Percentiles rank a stretch among this genome's conserved stretches.
Evolutionary conservation across 1,140 invertebrate genomes (phyloP).

Genomic region (Drosophila simulans): DNA sequence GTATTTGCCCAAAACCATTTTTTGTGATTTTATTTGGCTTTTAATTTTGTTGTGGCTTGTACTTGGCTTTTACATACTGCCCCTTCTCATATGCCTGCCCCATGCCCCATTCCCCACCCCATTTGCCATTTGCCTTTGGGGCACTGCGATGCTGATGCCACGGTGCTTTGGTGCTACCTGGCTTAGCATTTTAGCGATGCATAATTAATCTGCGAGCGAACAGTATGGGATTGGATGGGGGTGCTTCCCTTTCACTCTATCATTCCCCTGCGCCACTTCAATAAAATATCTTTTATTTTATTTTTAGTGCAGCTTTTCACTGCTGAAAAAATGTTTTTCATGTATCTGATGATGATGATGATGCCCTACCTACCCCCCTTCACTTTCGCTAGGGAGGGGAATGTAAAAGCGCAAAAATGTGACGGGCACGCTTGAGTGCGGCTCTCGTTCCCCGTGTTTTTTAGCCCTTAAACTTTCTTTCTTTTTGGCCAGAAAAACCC

Average conservation of each 20-base stretch:
- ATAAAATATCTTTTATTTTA: slow-evolving; percentile 81
- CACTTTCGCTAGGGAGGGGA: not conserved
- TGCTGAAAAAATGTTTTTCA: slow-evolving; percentile 71
- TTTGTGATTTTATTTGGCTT: slow-evolving; percentile 53
- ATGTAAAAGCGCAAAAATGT: slow-evolving; percentile 75
- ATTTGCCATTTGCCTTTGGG: slow-evolving; percentile 29
- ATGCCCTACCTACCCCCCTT: slow-evolving; percentile 22
- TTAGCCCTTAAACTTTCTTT: slow-evolving; percentile 5
- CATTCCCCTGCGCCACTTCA: slow-evolving; percentile 62
- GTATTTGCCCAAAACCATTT: slow-evolving; percentile 32
- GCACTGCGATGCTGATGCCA: slow-evolving; percentile 30
- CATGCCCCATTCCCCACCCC: not conserved
- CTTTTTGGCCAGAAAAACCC: slow-evolving; percentile 18
- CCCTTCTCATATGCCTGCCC: not conserved
- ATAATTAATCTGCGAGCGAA: slow-evolving; percentile 67
- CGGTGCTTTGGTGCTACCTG: slow-evolving; percentile 54
- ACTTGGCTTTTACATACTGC: slow-evolving; percentile 71
- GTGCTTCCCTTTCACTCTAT: slow-evolving; percentile 27
- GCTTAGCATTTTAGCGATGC: slow-evolving; percentile 81
- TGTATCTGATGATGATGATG: slow-evolving; percentile 71
- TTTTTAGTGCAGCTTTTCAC: slow-evolving; percentile 75
- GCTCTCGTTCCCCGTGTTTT: slow-evolving; percentile 25
- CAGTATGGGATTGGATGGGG: slow-evolving; percentile 11
- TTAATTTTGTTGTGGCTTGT: slow-evolving; percentile 76
- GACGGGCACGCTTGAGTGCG: slow-evolving; percentile 74